Conservation (phyloP, 30 jellyfish, hydroid and myxozoan genomes). For the Aurelia aurita region DNA sequence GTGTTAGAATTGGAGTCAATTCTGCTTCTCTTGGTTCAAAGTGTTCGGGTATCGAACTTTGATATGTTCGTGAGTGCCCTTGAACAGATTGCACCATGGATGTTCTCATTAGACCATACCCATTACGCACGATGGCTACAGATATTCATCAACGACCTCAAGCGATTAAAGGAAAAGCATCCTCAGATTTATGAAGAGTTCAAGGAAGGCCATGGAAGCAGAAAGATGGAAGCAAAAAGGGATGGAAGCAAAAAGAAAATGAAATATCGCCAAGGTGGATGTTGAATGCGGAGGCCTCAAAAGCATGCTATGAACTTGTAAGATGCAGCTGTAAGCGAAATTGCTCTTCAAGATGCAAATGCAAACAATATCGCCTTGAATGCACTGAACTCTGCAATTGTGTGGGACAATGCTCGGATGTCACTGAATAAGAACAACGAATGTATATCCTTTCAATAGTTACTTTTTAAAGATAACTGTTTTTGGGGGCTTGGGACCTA, state of each 20-base stretch:
- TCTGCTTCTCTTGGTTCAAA: no score
- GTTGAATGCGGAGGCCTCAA: conserved; percentile 51
- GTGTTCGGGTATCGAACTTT: no score
- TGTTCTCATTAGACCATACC: no score
- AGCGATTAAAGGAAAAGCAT: conserved; percentile 14
- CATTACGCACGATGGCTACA: no score
- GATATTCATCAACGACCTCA: conserved; percentile 5
- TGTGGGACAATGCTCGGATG: conserved; percentile 24
- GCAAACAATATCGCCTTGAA: conserved; percentile 36
- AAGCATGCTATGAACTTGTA: no score
- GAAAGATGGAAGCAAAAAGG: conserved; percentile 14
- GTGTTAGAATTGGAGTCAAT: no score
- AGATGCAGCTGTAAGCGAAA: no score
- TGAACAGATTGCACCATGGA: no score
- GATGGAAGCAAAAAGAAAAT: conserved; percentile 24
- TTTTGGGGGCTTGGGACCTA: no score
- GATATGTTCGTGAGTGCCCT: no score
- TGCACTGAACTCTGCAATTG: conserved; percentile 28
- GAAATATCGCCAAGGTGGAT: conserved; percentile 55
- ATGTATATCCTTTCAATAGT: not conserved
- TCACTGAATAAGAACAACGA: conserved; percentile 10
- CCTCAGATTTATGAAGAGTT: conserved; percentile 24
- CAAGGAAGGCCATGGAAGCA: conserved; percentile 24
- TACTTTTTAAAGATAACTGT: no score
- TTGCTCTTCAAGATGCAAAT: no score